Evolutionary conservation across 2,888 invertebrate genomes (phyloP).

Genomic region (Stramonita haemastoma): DNA sequence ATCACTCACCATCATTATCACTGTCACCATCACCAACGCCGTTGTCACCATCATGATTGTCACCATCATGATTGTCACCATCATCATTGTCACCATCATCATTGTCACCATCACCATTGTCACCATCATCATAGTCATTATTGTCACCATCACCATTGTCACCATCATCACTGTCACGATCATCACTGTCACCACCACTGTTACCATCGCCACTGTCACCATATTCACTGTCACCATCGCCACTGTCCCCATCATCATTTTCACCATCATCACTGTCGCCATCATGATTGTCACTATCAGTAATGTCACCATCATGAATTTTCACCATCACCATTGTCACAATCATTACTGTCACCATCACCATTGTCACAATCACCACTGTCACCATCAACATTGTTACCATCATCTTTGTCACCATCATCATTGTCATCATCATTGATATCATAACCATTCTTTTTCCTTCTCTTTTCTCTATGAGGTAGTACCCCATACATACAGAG

Average conservation of each 20-base stretch:
- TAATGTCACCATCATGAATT: neutral
- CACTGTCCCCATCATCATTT: neutral
- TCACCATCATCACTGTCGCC: neutral
- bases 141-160: neutral
- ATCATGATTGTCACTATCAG: neutral
- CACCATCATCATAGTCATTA: neutral
- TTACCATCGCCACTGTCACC: neutral
- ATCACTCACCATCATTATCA: neutral
- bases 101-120: neutral
- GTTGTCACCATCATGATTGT: neutral
- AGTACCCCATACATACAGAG: too few relatives aligned
- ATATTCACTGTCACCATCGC: neutral
- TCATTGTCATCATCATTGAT: too few relatives aligned
- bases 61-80: neutral
- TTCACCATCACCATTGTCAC: neutral
- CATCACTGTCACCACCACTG: neutral
- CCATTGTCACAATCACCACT: too few relatives aligned
- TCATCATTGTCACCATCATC: neutral
- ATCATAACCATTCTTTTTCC: too few relatives aligned
- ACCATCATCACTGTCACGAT: neutral
- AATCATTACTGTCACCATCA: neutral
- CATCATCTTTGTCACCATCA: too few relatives aligned
- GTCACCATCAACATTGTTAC: too few relatives aligned
- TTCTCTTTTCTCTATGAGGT: too few relatives aligned
- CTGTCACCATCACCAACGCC: neutral